Conservation (phyloP, 2,113 vertebrate genomes). For the Varanus komodoensis region DNA sequence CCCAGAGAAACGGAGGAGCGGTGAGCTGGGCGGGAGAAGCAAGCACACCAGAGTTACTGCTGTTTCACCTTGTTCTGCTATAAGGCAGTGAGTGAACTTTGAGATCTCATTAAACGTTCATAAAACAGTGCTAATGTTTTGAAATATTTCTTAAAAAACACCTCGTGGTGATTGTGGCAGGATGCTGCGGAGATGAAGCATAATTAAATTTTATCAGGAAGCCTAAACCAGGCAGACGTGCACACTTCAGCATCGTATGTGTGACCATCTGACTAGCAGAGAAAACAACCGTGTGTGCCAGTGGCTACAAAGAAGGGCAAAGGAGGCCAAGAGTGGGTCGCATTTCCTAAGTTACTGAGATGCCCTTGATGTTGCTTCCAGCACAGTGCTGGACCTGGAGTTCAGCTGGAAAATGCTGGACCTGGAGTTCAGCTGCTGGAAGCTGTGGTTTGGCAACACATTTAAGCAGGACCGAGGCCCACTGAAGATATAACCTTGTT, state of each 20-base stretch:
- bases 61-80: background rate
- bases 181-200: conserved; percentile 38
- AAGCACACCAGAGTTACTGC: background rate
- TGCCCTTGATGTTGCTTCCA: background rate
- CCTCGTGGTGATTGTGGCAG: conserved; percentile 12
- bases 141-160: conserved; percentile 14
- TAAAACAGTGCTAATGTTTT: background rate
- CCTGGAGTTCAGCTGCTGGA: background rate
- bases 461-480: background rate
- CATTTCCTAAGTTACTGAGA: conserved; percentile 23
- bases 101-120: conserved; percentile 15
- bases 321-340: background rate
- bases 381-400: background rate
- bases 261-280: conserved; percentile 44
- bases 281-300: conserved; percentile 51
- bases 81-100: background rate
- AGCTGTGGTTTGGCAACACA: background rate
- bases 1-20: conserved; percentile 4
- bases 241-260: conserved; percentile 27
- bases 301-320: background rate
- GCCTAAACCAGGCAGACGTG: conserved; percentile 37
- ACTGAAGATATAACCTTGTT: background rate
- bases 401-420: background rate
- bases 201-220: conserved; percentile 64
- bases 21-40: background rate